Base-by-base conservation (phyloP, 2,888 invertebrate genomes). In the Hypomecis punctinalis region DNA sequence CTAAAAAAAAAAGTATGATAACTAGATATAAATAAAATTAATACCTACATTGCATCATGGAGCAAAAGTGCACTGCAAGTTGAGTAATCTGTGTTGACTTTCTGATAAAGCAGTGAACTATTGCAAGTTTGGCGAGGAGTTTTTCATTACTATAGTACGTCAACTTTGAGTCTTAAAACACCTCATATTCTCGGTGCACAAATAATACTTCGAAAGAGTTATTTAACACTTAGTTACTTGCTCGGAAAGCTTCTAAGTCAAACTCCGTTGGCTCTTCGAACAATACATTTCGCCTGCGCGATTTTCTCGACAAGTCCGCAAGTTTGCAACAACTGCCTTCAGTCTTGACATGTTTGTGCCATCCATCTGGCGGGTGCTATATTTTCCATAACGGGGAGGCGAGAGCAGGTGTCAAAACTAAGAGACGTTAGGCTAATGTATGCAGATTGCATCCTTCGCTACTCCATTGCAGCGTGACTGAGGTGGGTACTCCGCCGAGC, bases 401-500 rank as follows among this genome's bases (percentile, higher is more conserved):
- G 84, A 82, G 88, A 89, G 89, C 91, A 91, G 92, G 92, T 92
- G 92, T 91, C 92, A 91, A 90, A 91, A 91, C 91, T 90, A 86
- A 84, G 86, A 85, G 88, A 87, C 86, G 86, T 90, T 88, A 88
- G 88, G 89, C 86, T 91, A 93, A 93, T 93, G 90, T 88, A 92
- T 93, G 92, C 91, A 91, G 91, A 91, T 91, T 91, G 91, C 90
- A 89, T 88, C 89, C 88, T 84, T 85, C 82, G 82, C 84, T 81
- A 81, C 82, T 78, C 76, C 62, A 59, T 66, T 70, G 75, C 75
- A 63, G 62, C 57, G 57, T 67, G 66, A 61, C 69, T 66, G 65
- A 68, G 72, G 76, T 70, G 64, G 71, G 68, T 72, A 75, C 68
- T 70, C 73, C 70, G 66, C 63, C 71, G 71, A 73, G 79, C 75